These are phyloP conservation scores for Drosophila tropicalis DNA, from an alignment of 1,140 invertebrate genomes.

Conservation along the genomic window DNA sequence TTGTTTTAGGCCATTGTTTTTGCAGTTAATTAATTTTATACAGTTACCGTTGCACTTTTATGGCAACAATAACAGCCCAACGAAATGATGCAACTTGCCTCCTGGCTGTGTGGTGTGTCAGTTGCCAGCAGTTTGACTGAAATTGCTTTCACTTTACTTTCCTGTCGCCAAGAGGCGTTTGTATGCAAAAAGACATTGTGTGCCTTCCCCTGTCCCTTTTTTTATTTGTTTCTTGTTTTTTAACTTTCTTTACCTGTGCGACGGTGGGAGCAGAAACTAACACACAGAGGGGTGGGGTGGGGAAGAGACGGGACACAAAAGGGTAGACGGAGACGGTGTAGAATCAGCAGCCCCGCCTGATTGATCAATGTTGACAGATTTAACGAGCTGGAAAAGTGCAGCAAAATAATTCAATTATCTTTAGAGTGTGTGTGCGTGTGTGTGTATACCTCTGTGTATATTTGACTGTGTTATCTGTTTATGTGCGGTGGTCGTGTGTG, in stretches of 20 bases:
- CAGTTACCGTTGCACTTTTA: conserved; percentile 63
- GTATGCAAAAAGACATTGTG: conserved; percentile 21
- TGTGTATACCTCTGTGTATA: conserved; percentile 9
- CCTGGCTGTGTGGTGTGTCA: conserved; percentile 14
- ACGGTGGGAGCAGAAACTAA: not conserved
- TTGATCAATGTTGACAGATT: conserved; percentile 81
- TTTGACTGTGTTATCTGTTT: not conserved
- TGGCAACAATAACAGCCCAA: conserved; percentile 42
- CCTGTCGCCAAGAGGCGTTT: conserved; percentile 17
- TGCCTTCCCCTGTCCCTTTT: conserved; percentile 16
- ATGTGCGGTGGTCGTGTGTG: not conserved
- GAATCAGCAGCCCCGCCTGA: conserved; percentile 34
- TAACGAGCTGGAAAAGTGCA: conserved; percentile 80
- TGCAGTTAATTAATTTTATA: conserved; percentile 76
- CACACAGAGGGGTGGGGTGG: too few species aligned
- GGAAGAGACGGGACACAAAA: not conserved
- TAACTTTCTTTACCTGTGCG: conserved; percentile 12
- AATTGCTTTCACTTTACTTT: conserved; percentile 52
- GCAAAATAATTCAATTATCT: conserved; percentile 80
- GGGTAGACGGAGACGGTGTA: not conserved
- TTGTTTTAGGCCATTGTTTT: conserved; percentile 45
- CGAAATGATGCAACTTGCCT: conserved; percentile 33
- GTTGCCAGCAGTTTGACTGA: conserved; percentile 38
- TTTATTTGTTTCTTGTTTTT: conserved; percentile 21
- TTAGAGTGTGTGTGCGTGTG: conserved; percentile 8